Base-by-base conservation (phyloP, 1,140 invertebrate species). In the Saccostrea glomerata region DNA sequence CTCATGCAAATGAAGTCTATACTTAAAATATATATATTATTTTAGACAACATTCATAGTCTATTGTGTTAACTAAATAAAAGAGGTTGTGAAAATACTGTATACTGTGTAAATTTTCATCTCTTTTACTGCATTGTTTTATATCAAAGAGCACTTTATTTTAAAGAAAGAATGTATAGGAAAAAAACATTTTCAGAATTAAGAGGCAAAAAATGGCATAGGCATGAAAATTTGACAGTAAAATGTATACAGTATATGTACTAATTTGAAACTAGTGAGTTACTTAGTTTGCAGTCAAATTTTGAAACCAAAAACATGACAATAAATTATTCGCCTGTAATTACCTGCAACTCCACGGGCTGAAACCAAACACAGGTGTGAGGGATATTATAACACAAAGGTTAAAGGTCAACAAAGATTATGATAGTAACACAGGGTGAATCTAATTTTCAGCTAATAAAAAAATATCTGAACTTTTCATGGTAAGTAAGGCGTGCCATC, bases 11-110 rank as follows among this genome's bases (percentile, higher is more conserved):
- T 30, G 30, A 11, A 77, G 30, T 36, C 70, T 77, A 77, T 11
- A 77, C 70, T 77, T 77, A 77, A 77, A 30, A 30, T 20, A 9
- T 77, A 77, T 30, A 77, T 77, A 25, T 77, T 77, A 77, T 30
- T 77, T 30, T 15, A 36, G 70, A 77, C 70, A 77, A 77, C 70
- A 77, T 77, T 77, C 70, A 77, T 77, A 77, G 70, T 25, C 70
- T 77, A 77, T 77, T 2, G 25, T 77, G 30, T 77, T 77, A 77
- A 77, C 70, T 77, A 77, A 30, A 77, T 20, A 63, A 63, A 63
- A 25, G 15, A 63, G n/a, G 36, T 23, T 77, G 70, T 77, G 70
- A 77, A 77, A 77, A 77, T 36, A 30, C 47, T 47, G 47, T 47
- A 47, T 47, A 47, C 47, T 47, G 47, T 47, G 47, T 47, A 6